Percentiles rank a stretch among this genome's conserved stretches.
These are phyloP conservation scores for Chloroceryle inda DNA, from an alignment of 2,797 vertebrate genomes.

Conservation along the genomic window DNA sequence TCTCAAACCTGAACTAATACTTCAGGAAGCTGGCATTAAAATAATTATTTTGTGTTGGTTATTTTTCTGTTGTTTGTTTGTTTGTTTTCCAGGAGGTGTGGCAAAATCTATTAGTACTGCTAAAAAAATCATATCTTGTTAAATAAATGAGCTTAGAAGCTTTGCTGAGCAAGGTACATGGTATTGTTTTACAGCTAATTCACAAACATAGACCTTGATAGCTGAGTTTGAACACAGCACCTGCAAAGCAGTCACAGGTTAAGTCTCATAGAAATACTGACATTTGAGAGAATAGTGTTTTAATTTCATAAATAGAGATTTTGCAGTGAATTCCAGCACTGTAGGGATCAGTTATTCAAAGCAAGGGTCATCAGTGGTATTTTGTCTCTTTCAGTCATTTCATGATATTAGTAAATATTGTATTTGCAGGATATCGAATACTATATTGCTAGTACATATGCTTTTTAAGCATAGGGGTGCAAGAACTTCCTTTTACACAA, in stretches of 20 bases:
- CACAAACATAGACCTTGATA: not conserved
- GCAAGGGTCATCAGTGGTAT: not conserved
- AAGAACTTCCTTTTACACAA: not conserved
- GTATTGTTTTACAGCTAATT: not conserved
- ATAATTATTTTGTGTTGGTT: not conserved
- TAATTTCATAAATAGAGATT: not conserved
- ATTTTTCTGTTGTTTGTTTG: too few species aligned
- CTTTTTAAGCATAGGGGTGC: not conserved
- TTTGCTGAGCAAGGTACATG: not conserved
- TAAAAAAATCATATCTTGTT: not conserved
- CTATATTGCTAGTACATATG: not conserved
- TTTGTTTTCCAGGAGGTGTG: fast-evolving
- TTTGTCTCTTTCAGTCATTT: not conserved
- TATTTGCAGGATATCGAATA: not conserved
- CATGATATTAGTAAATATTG: not conserved
- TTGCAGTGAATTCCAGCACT: not conserved
- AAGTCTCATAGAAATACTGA: not conserved
- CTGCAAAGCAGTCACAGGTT: not conserved
- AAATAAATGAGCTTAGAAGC: not conserved
- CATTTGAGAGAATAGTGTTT: not conserved
- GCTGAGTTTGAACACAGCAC: not conserved
- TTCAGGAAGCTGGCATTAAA: not conserved
- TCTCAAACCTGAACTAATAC: not conserved
- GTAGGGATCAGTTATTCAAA: not conserved
- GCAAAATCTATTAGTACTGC: not conserved